Base-by-base conservation (phyloP, 2,113 vertebrate species). In the Rhabdomys dilectus region DNA sequence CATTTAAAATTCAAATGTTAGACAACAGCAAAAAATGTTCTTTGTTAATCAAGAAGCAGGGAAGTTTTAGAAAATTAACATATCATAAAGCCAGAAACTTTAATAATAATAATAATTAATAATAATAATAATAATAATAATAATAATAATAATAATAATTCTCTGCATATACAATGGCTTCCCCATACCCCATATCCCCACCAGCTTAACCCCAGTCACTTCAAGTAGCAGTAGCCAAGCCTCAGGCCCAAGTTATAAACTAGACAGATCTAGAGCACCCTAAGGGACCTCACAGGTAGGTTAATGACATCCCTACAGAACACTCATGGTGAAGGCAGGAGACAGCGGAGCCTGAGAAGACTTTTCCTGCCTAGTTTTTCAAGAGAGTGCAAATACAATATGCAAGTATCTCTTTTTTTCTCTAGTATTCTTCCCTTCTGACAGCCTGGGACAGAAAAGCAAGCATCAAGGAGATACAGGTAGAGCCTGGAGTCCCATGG, bases 1-100 rank as follows among this genome's bases (percentile, higher is more conserved):
- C 26, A 92, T 2, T 64, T 70, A 29, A 89, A 84, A 85, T 96
- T 88, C 84, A 92, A 96, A 86, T n/a, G 45, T 13, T 90, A 31
- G 22, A n/a, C 42, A 81, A 91, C 39, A 93, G 1, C 12, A 89
- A 70, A 62, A 75, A 51, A 70, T n/a, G 45, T 39, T 82, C 26
- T 36, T 84, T 94, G 78, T 51, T 76, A 81, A 16, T 34, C 62
- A 91, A 86, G 21, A 91, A 85, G 3, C 8, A 81, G 64, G 56
- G 13, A 93, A 36, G 3, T 73, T 89, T 96, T 66, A 53, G 21
- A 93, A 96, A 64, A 77, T 72, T 62, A 93, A 82, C 13, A 77
- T 64, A 56, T 73, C 51, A 70, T 1, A 34, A 5, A 76, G 2
- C 9, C 7, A 60, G 42, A 94, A 75, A 22, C 45, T 5, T 45